phyloP scores from a whole-genome alignment of 2,797 vertebrate genomes.

The Nyctibius grandis region DNA sequence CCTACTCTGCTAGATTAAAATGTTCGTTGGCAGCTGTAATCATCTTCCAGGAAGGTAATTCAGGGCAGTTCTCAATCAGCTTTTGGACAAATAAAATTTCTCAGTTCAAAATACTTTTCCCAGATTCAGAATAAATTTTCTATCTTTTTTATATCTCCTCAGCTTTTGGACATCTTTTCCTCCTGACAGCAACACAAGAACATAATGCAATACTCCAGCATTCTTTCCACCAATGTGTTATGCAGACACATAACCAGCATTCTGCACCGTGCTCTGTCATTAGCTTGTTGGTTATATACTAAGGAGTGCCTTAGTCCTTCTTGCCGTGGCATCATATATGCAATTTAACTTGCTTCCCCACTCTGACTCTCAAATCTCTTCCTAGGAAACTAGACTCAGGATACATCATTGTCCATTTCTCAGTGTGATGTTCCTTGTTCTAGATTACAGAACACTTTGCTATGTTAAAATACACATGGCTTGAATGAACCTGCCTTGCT shows the following conservation, averaged over 20 bases:
- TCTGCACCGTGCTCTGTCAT: rapidly evolving
- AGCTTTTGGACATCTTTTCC: not conserved
- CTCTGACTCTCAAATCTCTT: not conserved
- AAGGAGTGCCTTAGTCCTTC: not conserved
- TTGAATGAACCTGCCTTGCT: not conserved
- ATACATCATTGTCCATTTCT: not conserved
- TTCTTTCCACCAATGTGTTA: not conserved
- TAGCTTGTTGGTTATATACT: not conserved
- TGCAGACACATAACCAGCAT: rapidly evolving
- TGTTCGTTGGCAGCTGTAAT: not conserved
- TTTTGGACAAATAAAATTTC: not conserved
- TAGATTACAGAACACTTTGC: not conserved
- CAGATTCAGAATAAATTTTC: not conserved
- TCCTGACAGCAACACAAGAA: not conserved
- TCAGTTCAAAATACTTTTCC: not conserved
- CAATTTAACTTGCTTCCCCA: not conserved
- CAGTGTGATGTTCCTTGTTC: not conserved
- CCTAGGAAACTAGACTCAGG: not conserved
- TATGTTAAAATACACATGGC: not conserved
- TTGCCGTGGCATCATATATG: not conserved
- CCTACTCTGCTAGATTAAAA: not conserved
- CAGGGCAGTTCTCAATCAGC: not conserved
- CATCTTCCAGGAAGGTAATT: not conserved
- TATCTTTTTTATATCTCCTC: not conserved
- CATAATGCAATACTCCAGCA: not conserved